Base-by-base conservation (phyloP, 2,888 invertebrate species). In the Tanypteryx hageni region DNA sequence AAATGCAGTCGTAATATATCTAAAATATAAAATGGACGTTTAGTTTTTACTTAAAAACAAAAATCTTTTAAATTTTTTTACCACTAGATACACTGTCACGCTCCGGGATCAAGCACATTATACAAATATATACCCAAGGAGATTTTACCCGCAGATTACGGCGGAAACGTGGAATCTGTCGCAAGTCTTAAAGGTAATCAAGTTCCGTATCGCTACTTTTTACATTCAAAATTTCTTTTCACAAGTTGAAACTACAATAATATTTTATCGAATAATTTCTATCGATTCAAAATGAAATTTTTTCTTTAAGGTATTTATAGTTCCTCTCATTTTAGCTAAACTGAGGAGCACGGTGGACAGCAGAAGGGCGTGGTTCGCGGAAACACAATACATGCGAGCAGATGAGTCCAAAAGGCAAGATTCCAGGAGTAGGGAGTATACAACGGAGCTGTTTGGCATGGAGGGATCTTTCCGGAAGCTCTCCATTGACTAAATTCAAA, bases 141-240 rank as follows among this genome's bases (percentile, higher is more conserved):
- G 92, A 94, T 95, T 18, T 93, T 95, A 61, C 95, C 95, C 0
- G 95, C 95, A 94, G 97, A 97, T 93, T 97, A 97, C 93, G 97
- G 97, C 85, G 97, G 97, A 9, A 93, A 93, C 76, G 93, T 93
- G 31, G 93, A 93, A 27, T 92, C 93, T 11, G 92, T 92, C 11
- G 22, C 92, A 2, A 81, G 84, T 14, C 92, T 94, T 56, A 93
- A 94, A 92, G 94, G 94, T 94, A 93, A 93, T n/a, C 14, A 58
- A 76, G 16, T 44, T 82, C 27, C 18, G 44, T 31, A 14, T 27
- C 27, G 0, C n/a, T 18, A 76, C 68, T 76, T 10, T 11, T 27
- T 11, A 76, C n/a, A 44, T 44, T 44, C 44, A 44, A 44, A 44
- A 44, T 3, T 44, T 5, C 44, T 5, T 44, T 44, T n/a, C n/a